phyloP scores from a whole-genome alignment of 1,140 invertebrate genomes.

The Drosophila ohnishii region DNA sequence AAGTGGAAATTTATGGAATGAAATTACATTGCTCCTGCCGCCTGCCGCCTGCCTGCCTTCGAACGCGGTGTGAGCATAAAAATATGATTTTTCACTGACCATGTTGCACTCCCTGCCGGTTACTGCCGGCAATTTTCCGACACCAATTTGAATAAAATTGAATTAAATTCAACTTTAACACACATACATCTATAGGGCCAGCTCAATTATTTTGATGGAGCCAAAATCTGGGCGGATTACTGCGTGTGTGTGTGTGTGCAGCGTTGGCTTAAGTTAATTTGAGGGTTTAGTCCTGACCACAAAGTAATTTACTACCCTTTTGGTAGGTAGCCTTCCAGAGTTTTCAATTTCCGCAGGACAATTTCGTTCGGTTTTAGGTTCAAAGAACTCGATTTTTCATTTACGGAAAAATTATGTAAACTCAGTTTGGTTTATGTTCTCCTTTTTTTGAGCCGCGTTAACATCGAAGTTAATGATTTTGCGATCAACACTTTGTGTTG shows the following conservation, averaged over 20 bases:
- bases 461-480: constrained; percentile 50
- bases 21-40: constrained; percentile 63
- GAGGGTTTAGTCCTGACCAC: constrained; percentile 27
- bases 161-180: constrained; percentile 62
- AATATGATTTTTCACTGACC: constrained; percentile 66
- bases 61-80: constrained; percentile 55
- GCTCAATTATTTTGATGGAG: constrained; percentile 64
- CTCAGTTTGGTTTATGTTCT: background rate
- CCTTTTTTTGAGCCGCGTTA: constrained; percentile 21
- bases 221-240: constrained; percentile 49
- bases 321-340: background rate
- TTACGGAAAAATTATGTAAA: background rate
- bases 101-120: constrained; percentile 23
- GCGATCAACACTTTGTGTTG: constrained; percentile 38
- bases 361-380: constrained; percentile 12
- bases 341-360: constrained; percentile 46
- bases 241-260: constrained; percentile 10
- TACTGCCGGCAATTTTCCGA: constrained; percentile 59
- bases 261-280: constrained; percentile 38
- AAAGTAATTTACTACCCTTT: constrained; percentile 47
- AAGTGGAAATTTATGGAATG: constrained; percentile 79
- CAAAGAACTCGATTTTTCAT: background rate
- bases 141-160: constrained; percentile 77
- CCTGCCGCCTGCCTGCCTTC: constrained; percentile 4
- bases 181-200: constrained; percentile 6